A percentile compares a stretch with the other conserved stretches of the same genome.
Evolutionary conservation across 2,113 vertebrate genomes (phyloP).

Genomic region (Peromyscus maniculatus): DNA sequence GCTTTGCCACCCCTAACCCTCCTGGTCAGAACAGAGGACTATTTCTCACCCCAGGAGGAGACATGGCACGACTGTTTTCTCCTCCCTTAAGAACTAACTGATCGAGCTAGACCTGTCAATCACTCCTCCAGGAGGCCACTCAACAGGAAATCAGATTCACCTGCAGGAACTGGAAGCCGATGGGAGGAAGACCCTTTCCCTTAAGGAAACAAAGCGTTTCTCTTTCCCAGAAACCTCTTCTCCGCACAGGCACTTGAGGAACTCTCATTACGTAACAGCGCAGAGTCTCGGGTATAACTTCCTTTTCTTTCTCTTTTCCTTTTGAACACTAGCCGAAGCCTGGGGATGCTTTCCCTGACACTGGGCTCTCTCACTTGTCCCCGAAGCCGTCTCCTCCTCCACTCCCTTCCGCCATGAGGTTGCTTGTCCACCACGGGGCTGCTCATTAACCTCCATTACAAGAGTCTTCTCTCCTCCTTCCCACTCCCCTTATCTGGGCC

Average conservation of each 20-base stretch:
- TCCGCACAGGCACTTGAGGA: background rate
- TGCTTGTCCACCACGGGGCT: background rate
- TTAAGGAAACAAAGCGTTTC: background rate
- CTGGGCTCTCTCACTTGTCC: background rate
- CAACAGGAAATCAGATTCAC: background rate
- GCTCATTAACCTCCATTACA: background rate
- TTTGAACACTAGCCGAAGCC: background rate
- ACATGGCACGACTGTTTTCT: background rate
- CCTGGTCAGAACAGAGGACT: background rate
- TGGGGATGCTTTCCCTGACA: background rate
- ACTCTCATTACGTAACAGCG: background rate
- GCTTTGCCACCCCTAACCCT: background rate
- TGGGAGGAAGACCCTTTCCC: background rate
- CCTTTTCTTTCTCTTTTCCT: background rate
- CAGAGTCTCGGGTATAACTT: too few relatives aligned
- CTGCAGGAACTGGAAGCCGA: background rate
- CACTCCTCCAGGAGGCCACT: background rate
- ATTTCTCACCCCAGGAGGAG: background rate
- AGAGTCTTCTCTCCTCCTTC: background rate
- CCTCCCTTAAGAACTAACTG: background rate
- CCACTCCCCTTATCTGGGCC: background rate
- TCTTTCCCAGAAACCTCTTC: background rate
- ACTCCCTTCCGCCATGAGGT: background rate
- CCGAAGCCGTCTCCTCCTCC: background rate
- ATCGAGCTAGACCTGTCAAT: background rate